A percentile compares a stretch with the other conserved stretches of the same genome.
These are phyloP conservation scores for Acanthacorydalis orientalis DNA, from an alignment of 2,888 invertebrate genomes.

Conservation along the genomic window DNA sequence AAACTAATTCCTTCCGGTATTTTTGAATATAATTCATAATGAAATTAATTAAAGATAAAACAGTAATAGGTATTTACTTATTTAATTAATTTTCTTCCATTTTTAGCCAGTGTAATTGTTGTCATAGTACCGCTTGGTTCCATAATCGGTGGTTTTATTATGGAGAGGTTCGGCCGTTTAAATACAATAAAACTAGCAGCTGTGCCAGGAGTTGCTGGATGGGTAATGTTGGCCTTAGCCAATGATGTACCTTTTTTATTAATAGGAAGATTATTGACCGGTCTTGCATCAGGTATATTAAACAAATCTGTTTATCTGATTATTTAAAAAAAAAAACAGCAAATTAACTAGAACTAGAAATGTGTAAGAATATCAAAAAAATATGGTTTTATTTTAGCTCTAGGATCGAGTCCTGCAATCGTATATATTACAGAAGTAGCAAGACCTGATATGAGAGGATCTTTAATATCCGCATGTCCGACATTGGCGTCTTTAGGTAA, in stretches of 20 bases:
- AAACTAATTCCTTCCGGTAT: neutral
- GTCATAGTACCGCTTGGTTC: slow-evolving; percentile 36
- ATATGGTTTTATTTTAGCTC: slow-evolving; percentile 21
- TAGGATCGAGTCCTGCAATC: slow-evolving; percentile 40
- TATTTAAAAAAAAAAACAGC: no score
- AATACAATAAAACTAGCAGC: slow-evolving; percentile 36
- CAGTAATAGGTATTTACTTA: neutral
- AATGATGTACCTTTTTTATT: slow-evolving; percentile 31
- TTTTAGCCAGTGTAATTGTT: slow-evolving; percentile 36
- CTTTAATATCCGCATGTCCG: slow-evolving; percentile 37
- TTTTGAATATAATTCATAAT: neutral
- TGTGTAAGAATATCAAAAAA: no score
- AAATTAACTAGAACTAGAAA: no score
- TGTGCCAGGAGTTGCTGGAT: slow-evolving; percentile 34
- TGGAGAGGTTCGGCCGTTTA: slow-evolving; percentile 36
- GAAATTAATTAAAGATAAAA: no score
- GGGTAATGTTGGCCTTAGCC: slow-evolving; percentile 36
- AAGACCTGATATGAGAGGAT: slow-evolving; percentile 38
- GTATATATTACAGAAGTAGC: slow-evolving; percentile 45
- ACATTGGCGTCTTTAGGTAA: slow-evolving; percentile 38
- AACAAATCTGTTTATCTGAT: neutral
- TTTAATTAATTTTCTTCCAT: neutral
- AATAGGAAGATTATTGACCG: slow-evolving; percentile 33
- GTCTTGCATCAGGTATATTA: slow-evolving; percentile 30
- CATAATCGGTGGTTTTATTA: slow-evolving; percentile 32